These are phyloP conservation scores for Ennomos fuscantarius DNA, from an alignment of 2,888 invertebrate species.

Conservation along the genomic window DNA sequence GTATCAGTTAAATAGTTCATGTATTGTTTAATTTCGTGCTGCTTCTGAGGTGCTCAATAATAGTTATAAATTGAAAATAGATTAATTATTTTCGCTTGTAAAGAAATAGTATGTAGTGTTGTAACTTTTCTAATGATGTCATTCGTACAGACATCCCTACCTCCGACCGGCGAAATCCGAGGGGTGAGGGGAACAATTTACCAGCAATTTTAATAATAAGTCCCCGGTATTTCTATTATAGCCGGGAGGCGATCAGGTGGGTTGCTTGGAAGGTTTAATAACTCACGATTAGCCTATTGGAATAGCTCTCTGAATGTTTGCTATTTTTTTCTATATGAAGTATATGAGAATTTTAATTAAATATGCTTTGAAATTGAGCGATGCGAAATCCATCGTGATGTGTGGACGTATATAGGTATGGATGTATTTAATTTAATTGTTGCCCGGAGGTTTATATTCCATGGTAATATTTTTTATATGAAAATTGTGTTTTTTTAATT, in stretches of 20 bases:
- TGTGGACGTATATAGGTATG: neutral
- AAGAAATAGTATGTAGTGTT: too few relatives aligned
- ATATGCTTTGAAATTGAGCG: conserved; percentile 20
- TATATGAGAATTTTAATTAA: conserved; percentile 50
- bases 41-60: too few relatives aligned
- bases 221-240: conserved; percentile 85
- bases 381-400: conserved; percentile 8
- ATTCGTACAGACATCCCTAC: conserved; percentile 35
- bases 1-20: too few relatives aligned
- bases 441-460: conserved; percentile 4
- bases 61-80: too few relatives aligned
- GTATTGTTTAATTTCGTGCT: too few relatives aligned
- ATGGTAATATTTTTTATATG: neutral
- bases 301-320: conserved; percentile 83
- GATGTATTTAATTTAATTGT: conserved; percentile 1
- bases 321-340: conserved; percentile 81
- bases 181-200: conserved; percentile 82
- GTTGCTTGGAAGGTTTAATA: conserved; percentile 79
- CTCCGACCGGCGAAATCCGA: conserved; percentile 72
- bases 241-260: conserved; percentile 82
- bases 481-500: too few relatives aligned
- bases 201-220: conserved; percentile 86
- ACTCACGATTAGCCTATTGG: conserved; percentile 84
- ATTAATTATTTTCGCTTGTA: too few relatives aligned
- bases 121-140: neutral